Evolutionary conservation across 2,797 vertebrate species (phyloP).

Genomic region (Acipenser oxyrinchus): DNA sequence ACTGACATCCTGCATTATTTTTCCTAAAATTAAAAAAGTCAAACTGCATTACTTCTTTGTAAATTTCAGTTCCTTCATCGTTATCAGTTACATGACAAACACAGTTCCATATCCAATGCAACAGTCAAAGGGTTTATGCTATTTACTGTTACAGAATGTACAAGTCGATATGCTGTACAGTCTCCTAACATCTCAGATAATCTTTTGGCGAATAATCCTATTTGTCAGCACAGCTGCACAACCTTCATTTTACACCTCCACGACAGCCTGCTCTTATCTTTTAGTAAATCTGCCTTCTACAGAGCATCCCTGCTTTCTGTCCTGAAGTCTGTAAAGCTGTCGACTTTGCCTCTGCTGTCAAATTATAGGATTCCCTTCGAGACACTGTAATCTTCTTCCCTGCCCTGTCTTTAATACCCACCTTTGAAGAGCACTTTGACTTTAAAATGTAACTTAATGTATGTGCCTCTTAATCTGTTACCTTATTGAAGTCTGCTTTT

Average conservation of each 20-base stretch:
- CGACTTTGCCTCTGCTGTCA: neutral
- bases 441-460: neutral
- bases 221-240: too few relatives aligned
- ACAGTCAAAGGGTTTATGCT: too few relatives aligned
- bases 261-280: neutral
- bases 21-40: too few relatives aligned
- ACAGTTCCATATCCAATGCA: too few relatives aligned
- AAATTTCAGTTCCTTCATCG: too few relatives aligned
- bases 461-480: neutral
- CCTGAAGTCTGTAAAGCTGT: neutral
- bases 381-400: neutral
- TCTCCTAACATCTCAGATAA: too few relatives aligned
- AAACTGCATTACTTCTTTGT: too few relatives aligned
- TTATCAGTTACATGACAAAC: too few relatives aligned
- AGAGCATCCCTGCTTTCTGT: neutral
- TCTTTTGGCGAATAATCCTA: too few relatives aligned
- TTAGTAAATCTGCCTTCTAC: neutral
- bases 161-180: too few relatives aligned
- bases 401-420: neutral
- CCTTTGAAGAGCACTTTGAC: neutral
- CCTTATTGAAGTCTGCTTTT: neutral
- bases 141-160: too few relatives aligned
- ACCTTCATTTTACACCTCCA: neutral
- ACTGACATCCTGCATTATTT: too few relatives aligned
- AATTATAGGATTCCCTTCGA: slow-evolving; percentile 2